A percentile compares a stretch with the other conserved stretches of the same genome.
Evolutionary conservation across 1,140 invertebrate species (phyloP).

Genomic region (Drosophila jambulina): DNA sequence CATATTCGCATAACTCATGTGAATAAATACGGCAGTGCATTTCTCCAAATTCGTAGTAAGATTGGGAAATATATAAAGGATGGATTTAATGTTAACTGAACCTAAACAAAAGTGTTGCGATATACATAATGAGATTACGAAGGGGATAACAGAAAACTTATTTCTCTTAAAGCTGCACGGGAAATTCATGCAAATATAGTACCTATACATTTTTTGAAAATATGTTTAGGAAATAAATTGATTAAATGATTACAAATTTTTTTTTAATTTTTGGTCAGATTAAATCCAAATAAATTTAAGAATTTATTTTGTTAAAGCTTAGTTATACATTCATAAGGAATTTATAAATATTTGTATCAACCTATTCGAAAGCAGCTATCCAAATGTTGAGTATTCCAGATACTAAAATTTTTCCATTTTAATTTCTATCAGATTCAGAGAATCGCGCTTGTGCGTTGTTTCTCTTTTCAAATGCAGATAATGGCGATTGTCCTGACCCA

Average conservation of each 20-base stretch:
- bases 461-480: slow-evolving; percentile 16
- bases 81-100: neutral
- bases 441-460: neutral
- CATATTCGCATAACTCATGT: slow-evolving; percentile 43
- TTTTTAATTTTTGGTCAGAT: neutral
- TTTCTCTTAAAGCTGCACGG: neutral
- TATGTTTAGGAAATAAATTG: neutral
- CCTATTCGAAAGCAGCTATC: neutral
- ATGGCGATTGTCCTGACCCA: slow-evolving; percentile 36
- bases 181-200: neutral
- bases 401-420: neutral
- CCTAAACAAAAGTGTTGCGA: too few species aligned
- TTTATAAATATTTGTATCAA: neutral
- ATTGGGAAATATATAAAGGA: neutral
- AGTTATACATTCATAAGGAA: neutral
- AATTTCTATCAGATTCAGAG: neutral
- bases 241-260: neutral
- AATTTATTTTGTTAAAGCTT: neutral
- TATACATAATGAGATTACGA: neutral
- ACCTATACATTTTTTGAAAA: neutral
- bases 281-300: neutral
- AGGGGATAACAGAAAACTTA: neutral
- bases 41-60: neutral
- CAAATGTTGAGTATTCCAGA: neutral
- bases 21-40: neutral